Percentiles rank a stretch among this genome's conserved stretches.
These are phyloP conservation scores for Cataglyphis altisquamis DNA, from an alignment of 2,888 invertebrate genomes.

Conservation along the genomic window DNA sequence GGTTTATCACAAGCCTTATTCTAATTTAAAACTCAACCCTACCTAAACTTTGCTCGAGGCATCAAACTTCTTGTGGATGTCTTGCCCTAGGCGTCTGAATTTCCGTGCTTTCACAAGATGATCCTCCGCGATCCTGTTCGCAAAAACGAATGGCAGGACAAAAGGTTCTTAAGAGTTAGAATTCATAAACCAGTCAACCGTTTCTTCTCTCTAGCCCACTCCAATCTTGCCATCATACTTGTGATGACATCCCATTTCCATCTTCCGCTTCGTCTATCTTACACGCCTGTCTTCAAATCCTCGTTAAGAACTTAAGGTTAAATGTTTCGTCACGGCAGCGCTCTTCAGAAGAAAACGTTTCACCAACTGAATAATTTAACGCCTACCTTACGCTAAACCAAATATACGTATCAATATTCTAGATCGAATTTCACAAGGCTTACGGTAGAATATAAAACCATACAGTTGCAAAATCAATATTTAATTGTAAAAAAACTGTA, in stretches of 20 bases:
- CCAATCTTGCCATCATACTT: slow-evolving; percentile 45
- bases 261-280: slow-evolving; percentile 56
- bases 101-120: slow-evolving; percentile 27
- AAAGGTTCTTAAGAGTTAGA: slow-evolving; percentile 57
- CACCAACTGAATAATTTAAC: slow-evolving; percentile 1
- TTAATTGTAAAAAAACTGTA: background rate
- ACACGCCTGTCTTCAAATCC: slow-evolving; percentile 77
- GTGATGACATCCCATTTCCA: slow-evolving; percentile 57
- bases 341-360: slow-evolving; percentile 16
- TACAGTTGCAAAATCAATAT: background rate
- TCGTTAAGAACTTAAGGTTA: slow-evolving; percentile 82
- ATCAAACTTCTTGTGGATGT: slow-evolving; percentile 23
- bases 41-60: slow-evolving; percentile 35
- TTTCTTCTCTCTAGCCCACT: slow-evolving; percentile 54
- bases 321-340: slow-evolving; percentile 50
- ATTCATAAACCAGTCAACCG: slow-evolving; percentile 69
- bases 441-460: too few species aligned
- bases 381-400: slow-evolving; percentile 5
- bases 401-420: background rate
- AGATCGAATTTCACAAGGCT: background rate
- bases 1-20: slow-evolving; percentile 54
- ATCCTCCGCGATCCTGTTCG: slow-evolving; percentile 13
- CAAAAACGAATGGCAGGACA: slow-evolving; percentile 50
- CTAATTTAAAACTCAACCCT: slow-evolving; percentile 24
- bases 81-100: slow-evolving; percentile 7